Evolutionary conservation across 2,113 vertebrate species (phyloP).

Genomic region (Podarcis muralis): DNA sequence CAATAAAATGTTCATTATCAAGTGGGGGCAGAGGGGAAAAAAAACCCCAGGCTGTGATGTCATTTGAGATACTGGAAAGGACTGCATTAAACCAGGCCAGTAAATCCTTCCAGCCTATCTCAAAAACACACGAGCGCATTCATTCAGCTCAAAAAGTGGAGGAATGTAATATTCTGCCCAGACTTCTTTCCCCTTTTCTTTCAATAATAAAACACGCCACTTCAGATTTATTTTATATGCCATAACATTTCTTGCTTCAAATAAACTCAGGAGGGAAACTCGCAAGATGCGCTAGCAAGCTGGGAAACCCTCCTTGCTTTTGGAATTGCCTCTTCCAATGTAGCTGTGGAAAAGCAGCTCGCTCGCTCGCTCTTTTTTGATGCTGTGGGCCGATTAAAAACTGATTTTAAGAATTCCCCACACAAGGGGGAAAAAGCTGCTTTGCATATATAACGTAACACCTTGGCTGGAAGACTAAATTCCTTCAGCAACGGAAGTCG

Average conservation of each 20-base stretch:
- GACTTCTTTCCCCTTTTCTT: background rate
- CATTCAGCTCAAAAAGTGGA: rapidly evolving
- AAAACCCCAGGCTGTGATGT: rapidly evolving
- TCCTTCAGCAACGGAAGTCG: background rate
- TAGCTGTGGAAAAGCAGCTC: background rate
- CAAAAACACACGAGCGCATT: background rate
- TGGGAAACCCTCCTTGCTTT: background rate
- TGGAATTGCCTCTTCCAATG: background rate
- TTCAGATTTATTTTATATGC: conserved; percentile 4
- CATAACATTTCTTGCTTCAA: background rate
- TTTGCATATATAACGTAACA: background rate
- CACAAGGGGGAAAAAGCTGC: background rate
- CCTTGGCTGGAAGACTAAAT: background rate
- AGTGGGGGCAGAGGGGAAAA: rapidly evolving
- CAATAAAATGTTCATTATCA: conserved; percentile 8
- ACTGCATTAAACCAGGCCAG: rapidly evolving
- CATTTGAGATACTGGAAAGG: background rate
- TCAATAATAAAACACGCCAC: rapidly evolving
- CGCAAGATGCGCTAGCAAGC: background rate
- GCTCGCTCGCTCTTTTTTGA: background rate
- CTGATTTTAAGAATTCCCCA: background rate
- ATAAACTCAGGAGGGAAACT: conserved; percentile 8
- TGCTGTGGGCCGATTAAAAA: background rate
- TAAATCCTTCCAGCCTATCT: background rate
- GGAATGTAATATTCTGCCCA: background rate